Conservation (phyloP, 1,140 invertebrate species). For the Sitodiplosis mosellana region DNA sequence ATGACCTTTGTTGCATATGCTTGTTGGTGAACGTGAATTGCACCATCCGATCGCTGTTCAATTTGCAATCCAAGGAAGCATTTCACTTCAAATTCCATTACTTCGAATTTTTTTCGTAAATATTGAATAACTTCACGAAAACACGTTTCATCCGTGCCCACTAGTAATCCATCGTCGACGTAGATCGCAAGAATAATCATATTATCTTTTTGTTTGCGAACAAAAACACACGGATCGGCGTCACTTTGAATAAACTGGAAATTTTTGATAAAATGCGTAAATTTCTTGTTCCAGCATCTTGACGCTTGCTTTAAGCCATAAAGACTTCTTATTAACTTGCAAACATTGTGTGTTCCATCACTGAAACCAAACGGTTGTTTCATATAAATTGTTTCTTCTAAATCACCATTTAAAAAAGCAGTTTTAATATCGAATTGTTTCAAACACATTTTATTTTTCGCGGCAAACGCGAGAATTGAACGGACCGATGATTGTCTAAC, state of each 20-base stretch:
- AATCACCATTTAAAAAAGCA: conserved; percentile 24
- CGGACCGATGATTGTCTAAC: conserved; percentile 8
- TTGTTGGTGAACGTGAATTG: conserved; percentile 16
- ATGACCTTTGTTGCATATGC: conserved; percentile 18
- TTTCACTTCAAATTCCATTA: conserved; percentile 8
- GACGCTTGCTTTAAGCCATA: conserved; percentile 23
- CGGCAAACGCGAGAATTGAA: conserved; percentile 8
- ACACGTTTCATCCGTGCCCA: conserved; percentile 7
- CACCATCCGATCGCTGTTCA: conserved; percentile 6
- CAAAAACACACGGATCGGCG: too few relatives aligned
- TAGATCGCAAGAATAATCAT: conserved; percentile 18
- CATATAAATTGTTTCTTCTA: too few relatives aligned
- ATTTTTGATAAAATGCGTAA: conserved; percentile 12
- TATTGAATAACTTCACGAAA: conserved; percentile 11
- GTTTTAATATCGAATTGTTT: conserved; percentile 9
- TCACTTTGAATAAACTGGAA: conserved; percentile 17
- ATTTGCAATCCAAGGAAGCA: conserved; percentile 18
- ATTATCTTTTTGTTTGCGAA: conserved; percentile 12
- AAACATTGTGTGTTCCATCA: conserved; percentile 3
- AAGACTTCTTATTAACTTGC: conserved; percentile 1
- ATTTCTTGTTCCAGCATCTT: conserved; percentile 19
- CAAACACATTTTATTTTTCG: conserved; percentile 1
- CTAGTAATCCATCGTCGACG: conserved; percentile 28
- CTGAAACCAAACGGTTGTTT: conserved; percentile 11
- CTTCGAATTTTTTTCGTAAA: conserved; percentile 12